Evolutionary conservation across 2,797 vertebrate species (phyloP), one percentile per base, ranked within the genome.

Genomic region (Crocidura indochinensis): DNA sequence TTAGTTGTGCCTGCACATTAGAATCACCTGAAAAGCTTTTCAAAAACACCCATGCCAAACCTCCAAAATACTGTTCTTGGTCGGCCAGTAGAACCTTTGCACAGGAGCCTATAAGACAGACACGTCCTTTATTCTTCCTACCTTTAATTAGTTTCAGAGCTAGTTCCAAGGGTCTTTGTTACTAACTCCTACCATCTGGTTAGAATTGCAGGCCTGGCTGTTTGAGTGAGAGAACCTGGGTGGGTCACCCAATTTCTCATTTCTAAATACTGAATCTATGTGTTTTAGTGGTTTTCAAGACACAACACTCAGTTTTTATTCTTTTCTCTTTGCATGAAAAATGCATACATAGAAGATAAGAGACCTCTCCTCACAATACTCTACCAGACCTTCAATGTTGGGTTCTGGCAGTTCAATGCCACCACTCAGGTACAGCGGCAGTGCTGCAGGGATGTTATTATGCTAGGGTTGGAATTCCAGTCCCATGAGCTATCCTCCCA

Each of bases 261-360:
- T 46, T 79, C 53, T 88, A 77, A 79, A 47, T 27, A 72, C 78
- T 78, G 47, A 82, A 75, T 53, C 47, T 51, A 19, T 26, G 44
- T 74, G 88, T 87, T 53, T 62, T 46, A 82, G 62, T 69, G 75
- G 51, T 88, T 51, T 73, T 38, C n/a, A 64, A 73, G 56, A 88
- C 86, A 65, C 71, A 56, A 83, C 29, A 53, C n/a, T 71, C 24
- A 10, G 1, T 77, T 93, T 84, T 85, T 22, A 69, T 68, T 49
- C 17, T 22, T 69, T 68, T 49, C 12, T n/a, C 38, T 38, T 38
- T 38, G 38, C 38, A 38, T 38, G n/a, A 38, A 38, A 38, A 38
- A 38, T 38, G 38, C 38, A 38, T 38, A 38, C 38, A 38, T 38
- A 38, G 38, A 38, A 38, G 38, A 38, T 38, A 38, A 38, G 38